phyloP scores from a whole-genome alignment of 2,113 vertebrate species.

The Aegypius monachus region DNA sequence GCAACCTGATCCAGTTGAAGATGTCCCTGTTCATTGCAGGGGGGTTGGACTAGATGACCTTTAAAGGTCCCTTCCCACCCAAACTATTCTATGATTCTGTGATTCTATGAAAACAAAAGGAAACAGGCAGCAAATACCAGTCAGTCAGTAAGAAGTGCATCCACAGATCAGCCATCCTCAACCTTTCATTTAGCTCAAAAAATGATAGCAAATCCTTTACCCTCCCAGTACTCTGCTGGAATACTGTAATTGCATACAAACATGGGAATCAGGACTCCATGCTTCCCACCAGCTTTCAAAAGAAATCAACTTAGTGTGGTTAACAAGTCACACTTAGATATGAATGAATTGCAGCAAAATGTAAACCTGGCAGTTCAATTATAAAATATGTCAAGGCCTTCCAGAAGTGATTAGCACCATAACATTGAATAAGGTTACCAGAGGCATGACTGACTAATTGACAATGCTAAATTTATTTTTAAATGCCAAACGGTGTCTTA shows the following conservation, averaged over 20 bases:
- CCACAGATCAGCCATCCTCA: not conserved
- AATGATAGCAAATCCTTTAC: conserved; percentile 39
- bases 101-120: not conserved
- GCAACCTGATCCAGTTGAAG: not conserved
- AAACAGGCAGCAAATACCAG: not conserved
- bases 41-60: fast-evolving
- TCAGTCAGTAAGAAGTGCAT: not conserved
- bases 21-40: fast-evolving
- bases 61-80: not conserved
- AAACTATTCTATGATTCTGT: not conserved
- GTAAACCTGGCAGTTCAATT: conserved; percentile 70
- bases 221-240: conserved; percentile 29
- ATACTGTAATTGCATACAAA: conserved; percentile 18
- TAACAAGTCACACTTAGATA: conserved; percentile 70
- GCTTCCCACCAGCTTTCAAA: conserved; percentile 52
- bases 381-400: conserved; percentile 68
- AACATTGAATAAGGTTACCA: conserved; percentile 64
- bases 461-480: conserved; percentile 58
- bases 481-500: conserved; percentile 49
- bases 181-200: conserved; percentile 19
- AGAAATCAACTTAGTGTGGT: conserved; percentile 66
- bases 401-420: conserved; percentile 61
- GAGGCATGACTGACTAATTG: conserved; percentile 58
- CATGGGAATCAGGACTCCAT: conserved; percentile 25
- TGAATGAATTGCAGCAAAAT: conserved; percentile 65